These are phyloP conservation scores for Conops quadrifasciatus DNA, from an alignment of 2,888 invertebrate species.

Conservation along the genomic window DNA sequence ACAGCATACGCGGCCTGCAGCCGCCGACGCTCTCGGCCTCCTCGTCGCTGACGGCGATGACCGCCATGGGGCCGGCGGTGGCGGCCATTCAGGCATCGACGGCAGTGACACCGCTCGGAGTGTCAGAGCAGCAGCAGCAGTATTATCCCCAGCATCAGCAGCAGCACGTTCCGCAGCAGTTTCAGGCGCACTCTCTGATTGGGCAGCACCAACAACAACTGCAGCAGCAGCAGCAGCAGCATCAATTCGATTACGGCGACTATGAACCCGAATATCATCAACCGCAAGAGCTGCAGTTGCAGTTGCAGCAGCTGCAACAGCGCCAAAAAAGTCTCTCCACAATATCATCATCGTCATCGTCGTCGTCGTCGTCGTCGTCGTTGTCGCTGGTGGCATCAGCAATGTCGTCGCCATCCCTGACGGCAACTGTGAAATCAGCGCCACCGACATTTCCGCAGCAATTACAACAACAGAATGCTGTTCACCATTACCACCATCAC, in stretches of 20 bases:
- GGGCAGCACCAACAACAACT: slow-evolving; percentile 43
- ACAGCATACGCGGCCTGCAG: slow-evolving; percentile 63
- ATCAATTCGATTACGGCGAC: slow-evolving; percentile 50
- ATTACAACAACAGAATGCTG: slow-evolving; percentile 41
- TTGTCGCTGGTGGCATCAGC: slow-evolving; percentile 38
- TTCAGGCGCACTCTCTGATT: slow-evolving; percentile 46
- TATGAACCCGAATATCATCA: slow-evolving; percentile 62
- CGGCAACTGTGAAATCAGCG: slow-evolving; percentile 35
- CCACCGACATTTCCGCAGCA: slow-evolving; percentile 41
- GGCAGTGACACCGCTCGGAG: slow-evolving; percentile 39
- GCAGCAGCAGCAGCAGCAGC: slow-evolving; percentile 39
- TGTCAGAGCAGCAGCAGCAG: slow-evolving; percentile 40
- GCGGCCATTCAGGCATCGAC: slow-evolving; percentile 37
- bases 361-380: slow-evolving; percentile 50
- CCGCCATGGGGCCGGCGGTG: slow-evolving; percentile 42
- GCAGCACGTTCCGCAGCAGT: slow-evolving; percentile 52
- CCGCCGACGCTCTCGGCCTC: slow-evolving; percentile 48
- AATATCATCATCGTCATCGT: slow-evolving; percentile 47
- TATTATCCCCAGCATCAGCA: slow-evolving; percentile 45
- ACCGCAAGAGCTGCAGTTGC: slow-evolving; percentile 57
- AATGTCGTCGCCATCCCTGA: slow-evolving; percentile 53
- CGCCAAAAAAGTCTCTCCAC: slow-evolving; percentile 42
- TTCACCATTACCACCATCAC: slow-evolving; percentile 40
- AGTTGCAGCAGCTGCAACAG: slow-evolving; percentile 45
- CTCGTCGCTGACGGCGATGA: slow-evolving; percentile 48